Base-by-base conservation (phyloP, 1,140 invertebrate genomes). In the Achroia grisella region DNA sequence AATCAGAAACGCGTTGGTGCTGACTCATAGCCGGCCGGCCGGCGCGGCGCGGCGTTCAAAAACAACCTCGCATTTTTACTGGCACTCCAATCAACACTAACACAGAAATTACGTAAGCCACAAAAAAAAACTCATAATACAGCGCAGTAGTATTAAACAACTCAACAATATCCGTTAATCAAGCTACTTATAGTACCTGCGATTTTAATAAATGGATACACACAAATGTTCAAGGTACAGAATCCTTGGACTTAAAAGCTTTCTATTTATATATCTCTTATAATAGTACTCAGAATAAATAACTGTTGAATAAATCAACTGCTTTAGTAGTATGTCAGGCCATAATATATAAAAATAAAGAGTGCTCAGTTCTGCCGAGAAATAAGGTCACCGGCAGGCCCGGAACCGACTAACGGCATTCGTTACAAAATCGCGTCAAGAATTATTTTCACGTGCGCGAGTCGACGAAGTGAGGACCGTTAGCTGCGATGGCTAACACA, bases 401-500 rank as follows among this genome's bases (percentile, higher is more conserved):
- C 81, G 78, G 81, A 82, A 85, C 76, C 68, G 68, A 65, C 59
- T 82, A 85, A 76, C 81, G 78, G 81, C 81, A 70, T 80, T 67
- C 54, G 71, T 85, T 82, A 85, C 78, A 79, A 85, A 85, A 82
- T 81, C 74, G 71, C 81, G 77, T 73, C 78, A 81, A 85, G 81
- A 82, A 82, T 81, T 82, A 85, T 85, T 76, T 85, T 82, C 76
- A 81, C 78, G 76, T 82, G 76, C 78, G 56, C 63, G 65, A 67
- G 64, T 50, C 65, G 60, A 45, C 50, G 52, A 23, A 23, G 53
- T 14, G 43, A 58, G 56, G 62, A 75, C 80, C 76, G 78, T 82
- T 81, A 82, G 53, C 63, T 65, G 60, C 52, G 53, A 11, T 48
- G 52, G 48, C 46, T 48, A 51, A 30, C 49, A 39, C 39, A 57